Percentiles rank a stretch among this genome's conserved stretches.
Evolutionary conservation across 2,113 vertebrate genomes (phyloP).

Genomic region (Hippocampus guttulatus): DNA sequence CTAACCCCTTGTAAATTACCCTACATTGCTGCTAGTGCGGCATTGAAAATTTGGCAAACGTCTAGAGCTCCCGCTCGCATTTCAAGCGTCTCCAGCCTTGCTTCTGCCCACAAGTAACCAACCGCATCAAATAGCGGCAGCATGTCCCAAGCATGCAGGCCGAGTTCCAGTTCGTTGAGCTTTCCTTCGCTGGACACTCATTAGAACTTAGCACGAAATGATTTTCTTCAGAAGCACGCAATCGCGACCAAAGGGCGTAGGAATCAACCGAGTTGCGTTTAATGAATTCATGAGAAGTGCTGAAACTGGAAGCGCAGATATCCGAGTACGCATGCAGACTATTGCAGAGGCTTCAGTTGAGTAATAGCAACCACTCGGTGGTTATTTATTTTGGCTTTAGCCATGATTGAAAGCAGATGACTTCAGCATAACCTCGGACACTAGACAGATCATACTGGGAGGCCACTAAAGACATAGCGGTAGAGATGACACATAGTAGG

Average conservation of each 20-base stretch:
- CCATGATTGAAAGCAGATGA: slow-evolving; percentile 64
- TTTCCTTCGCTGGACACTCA: not conserved
- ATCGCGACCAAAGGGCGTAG: not conserved
- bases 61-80: not conserved
- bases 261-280: not conserved
- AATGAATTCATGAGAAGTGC: not conserved
- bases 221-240: not conserved
- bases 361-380: not conserved
- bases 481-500: not conserved
- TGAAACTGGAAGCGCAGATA: not conserved
- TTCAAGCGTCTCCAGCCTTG: not conserved
- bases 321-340: not conserved
- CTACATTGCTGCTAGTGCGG: not conserved
- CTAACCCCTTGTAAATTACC: not conserved
- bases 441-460: slow-evolving; percentile 25
- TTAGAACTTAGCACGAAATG: not conserved
- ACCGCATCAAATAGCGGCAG: not conserved
- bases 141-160: not conserved
- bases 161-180: not conserved
- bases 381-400: slow-evolving; percentile 18
- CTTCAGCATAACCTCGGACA: slow-evolving; percentile 21
- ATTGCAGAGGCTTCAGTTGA: not conserved
- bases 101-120: not conserved
- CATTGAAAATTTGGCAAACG: not conserved
- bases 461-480: slow-evolving; percentile 40